Base-by-base conservation (phyloP, 2,797 vertebrate species). In the Enteromius radiatus region DNA sequence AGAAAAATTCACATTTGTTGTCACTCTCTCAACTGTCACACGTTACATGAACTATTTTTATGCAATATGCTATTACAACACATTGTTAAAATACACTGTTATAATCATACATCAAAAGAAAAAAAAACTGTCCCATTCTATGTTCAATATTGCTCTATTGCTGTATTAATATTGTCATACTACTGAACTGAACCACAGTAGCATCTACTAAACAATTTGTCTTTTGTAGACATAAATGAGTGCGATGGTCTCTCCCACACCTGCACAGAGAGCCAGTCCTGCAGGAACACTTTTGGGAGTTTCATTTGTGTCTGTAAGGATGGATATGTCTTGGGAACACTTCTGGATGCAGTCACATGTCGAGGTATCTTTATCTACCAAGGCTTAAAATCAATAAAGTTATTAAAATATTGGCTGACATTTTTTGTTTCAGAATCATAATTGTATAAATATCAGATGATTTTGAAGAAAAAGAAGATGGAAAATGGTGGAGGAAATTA, bases 271-370 rank as follows among this genome's bases (percentile, higher is more conserved):
- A 87, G 80, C 38, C 85, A 89, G 84, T 90, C 85, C 71, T 95
- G 93, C 90, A 92, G 89, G 91, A 95, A 95, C 90, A 92, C 90
- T 83, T 92, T 91, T 17, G 88, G 92, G 85, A 93, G 91, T 90
- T 95, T 92, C 12, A 86, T 90, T 63, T 90, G 90, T 26, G 85
- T 92, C 86, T 95, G 92, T 84, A 91, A 70, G 47, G 86, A 89
- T 3, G 92, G 92, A 52, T 90, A 84, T 15, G 76, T 93, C 84
- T 91, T 92, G 88, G 93, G 91, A 78, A 91, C 75, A 0, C 73
- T 88, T 36, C 78, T 81, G 38, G 87, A 89, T 19, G 86, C 83
- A 0, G 26, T 91, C 83, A 90, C 86, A 38, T 94, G 93, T 83
- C 86, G 93, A 93, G 93, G 93, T 92, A 89, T 80, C 10, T 19